Percentiles rank a stretch among this genome's conserved stretches.
Evolutionary conservation across 2,797 vertebrate species (phyloP).

Genomic region (Sebastes goodei): DNA sequence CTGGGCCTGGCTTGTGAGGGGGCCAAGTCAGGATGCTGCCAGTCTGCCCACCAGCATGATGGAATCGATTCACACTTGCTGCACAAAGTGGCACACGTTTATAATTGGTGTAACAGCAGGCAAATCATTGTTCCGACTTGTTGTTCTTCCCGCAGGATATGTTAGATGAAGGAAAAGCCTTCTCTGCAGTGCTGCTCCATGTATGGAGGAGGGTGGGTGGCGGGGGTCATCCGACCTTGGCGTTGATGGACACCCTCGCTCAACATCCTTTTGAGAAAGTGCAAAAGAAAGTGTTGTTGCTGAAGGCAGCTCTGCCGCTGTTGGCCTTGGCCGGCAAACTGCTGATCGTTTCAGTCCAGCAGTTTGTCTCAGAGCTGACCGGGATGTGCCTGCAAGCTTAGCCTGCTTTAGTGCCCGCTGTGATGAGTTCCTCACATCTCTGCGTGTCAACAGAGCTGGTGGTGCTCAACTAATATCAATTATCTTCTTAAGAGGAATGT

Average conservation of each 20-base stretch:
- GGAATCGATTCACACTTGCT: not conserved
- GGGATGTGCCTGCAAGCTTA: not conserved
- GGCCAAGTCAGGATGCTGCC: not conserved
- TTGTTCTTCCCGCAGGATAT: slow-evolving; percentile 2
- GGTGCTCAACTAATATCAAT: not conserved
- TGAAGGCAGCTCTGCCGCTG: not conserved
- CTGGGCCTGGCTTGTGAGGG: not conserved
- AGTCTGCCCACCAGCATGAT: not conserved
- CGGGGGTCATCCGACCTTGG: not conserved
- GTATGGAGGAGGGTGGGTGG: no score
- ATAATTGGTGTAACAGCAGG: not conserved
- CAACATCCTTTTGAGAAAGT: not conserved
- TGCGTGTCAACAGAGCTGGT: not conserved
- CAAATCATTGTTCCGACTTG: not conserved
- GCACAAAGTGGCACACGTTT: not conserved
- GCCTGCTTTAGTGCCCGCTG: not conserved
- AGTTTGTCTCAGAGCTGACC: not conserved
- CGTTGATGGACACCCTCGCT: not conserved
- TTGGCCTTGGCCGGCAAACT: not conserved
- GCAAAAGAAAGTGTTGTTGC: not conserved
- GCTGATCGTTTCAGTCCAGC: not conserved
- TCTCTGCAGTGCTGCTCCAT: not conserved
- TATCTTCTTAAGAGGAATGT: slow-evolving; percentile 2
- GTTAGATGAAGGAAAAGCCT: not conserved
- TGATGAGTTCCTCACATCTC: not conserved